Evolutionary conservation across 2,888 invertebrate genomes (phyloP).

Genomic region (Drosophila rellima): DNA sequence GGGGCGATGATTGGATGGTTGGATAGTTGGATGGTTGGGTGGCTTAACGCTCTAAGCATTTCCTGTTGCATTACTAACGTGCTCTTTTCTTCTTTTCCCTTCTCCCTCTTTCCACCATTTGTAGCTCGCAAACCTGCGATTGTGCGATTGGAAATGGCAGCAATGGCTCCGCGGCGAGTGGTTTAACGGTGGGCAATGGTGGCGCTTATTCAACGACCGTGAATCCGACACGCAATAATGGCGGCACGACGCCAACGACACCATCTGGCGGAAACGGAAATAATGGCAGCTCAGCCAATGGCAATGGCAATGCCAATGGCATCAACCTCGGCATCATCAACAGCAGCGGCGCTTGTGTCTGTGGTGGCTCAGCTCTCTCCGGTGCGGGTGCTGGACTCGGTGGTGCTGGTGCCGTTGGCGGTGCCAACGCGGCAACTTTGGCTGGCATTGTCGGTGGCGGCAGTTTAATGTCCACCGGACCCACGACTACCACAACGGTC

Average conservation of each 20-base stretch:
- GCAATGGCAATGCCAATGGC: conserved; percentile 47
- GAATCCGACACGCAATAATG: conserved; percentile 83
- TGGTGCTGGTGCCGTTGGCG: conserved; percentile 36
- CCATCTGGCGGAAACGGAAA: conserved; percentile 79
- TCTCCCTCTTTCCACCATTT: neutral
- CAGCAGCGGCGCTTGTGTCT: conserved; percentile 58
- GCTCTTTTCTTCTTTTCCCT: neutral
- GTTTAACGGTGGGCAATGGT: conserved; percentile 53
- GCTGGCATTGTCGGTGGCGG: conserved; percentile 83
- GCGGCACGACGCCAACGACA: conserved; percentile 82
- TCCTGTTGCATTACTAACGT: conserved; percentile 56
- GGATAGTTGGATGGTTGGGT: conserved; percentile 1
- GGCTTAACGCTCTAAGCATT: conserved; percentile 47
- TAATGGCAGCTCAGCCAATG: conserved; percentile 63
- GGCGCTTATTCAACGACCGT: conserved; percentile 83
- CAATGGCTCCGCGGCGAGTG: conserved; percentile 77
- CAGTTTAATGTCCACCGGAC: conserved; percentile 85
- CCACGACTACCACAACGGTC: conserved; percentile 84
- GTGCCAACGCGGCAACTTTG: conserved; percentile 65
- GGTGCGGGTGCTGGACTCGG: conserved; percentile 21
- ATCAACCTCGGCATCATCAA: conserved; percentile 37
- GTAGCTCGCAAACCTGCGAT: conserved; percentile 85
- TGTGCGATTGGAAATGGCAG: conserved; percentile 81
- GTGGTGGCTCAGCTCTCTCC: conserved; percentile 23
- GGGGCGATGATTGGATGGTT: conserved; percentile 6